These are phyloP conservation scores for Pangasius larnaudii DNA, from an alignment of 2,797 vertebrate species.

Conservation along the genomic window DNA sequence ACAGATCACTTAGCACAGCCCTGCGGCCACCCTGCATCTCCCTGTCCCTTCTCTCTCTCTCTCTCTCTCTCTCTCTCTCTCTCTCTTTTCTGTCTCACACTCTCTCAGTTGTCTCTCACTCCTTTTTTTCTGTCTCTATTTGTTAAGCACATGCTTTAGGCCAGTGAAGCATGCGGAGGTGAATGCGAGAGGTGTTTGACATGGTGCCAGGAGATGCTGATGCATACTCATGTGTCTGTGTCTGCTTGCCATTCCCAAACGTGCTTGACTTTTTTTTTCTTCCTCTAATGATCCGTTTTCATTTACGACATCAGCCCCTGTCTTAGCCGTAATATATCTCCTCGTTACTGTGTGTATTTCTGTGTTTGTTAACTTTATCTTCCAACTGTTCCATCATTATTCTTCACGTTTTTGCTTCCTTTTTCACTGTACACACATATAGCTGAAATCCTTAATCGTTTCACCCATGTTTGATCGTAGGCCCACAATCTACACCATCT, in stretches of 20 bases:
- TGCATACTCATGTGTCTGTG: slow-evolving; percentile 58
- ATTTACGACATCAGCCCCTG: not conserved
- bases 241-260: slow-evolving; percentile 24
- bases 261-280: not conserved
- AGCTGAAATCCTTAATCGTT: slow-evolving; percentile 33
- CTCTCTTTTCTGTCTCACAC: slow-evolving; percentile 15
- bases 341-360: slow-evolving; percentile 58
- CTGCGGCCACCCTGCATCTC: slow-evolving; percentile 84
- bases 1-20: slow-evolving; percentile 99
- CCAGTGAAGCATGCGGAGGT: slow-evolving; percentile 87
- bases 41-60: not conserved
- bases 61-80: slow-evolving; percentile 5
- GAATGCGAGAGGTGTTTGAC: slow-evolving; percentile 83
- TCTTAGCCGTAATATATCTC: not conserved
- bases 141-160: slow-evolving; percentile 94
- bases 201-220: slow-evolving; percentile 79
- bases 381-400: not conserved
- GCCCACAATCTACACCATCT: slow-evolving; percentile 74
- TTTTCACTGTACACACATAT: not conserved
- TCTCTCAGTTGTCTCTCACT: slow-evolving; percentile 28
- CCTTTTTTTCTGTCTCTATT: slow-evolving; percentile 54
- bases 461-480: slow-evolving; percentile 40
- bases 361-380: not conserved
- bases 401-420: not conserved
- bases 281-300: not conserved